Conservation (phyloP, 23 tunicate species). For the Diplosoma virens region DNA sequence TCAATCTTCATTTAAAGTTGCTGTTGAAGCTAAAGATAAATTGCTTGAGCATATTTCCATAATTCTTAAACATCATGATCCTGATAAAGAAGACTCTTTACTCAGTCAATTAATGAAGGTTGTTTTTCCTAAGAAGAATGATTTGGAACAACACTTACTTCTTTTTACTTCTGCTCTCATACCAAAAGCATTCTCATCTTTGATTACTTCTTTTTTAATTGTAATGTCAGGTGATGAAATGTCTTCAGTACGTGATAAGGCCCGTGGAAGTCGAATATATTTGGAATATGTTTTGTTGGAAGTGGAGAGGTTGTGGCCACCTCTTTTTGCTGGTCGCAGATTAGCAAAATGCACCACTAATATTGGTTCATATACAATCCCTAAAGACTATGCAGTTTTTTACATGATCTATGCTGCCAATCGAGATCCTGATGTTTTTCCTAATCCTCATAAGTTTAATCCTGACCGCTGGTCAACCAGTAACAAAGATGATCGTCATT, state of each 20-base stretch:
- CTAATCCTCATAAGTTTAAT: conserved; percentile 49
- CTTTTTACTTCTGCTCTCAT: conserved; percentile 77
- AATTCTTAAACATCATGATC: not conserved
- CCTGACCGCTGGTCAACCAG: conserved; percentile 81
- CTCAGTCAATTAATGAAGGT: not conserved
- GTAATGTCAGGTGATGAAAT: conserved; percentile 59
- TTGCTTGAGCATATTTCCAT: conserved; percentile 31
- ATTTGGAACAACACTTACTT: conserved; percentile 76
- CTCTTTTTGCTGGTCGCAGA: conserved; percentile 78
- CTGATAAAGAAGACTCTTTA: conserved; percentile 13
- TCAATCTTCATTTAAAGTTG: conserved; percentile 38
- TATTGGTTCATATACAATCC: conserved; percentile 42
- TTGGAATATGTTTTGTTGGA: conserved; percentile 49
- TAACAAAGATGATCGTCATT: conserved; percentile 20
- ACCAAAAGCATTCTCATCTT: conserved; percentile 83
- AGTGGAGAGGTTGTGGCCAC: conserved; percentile 85
- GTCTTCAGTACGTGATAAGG: conserved; percentile 54
- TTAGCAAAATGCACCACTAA: conserved; percentile 40
- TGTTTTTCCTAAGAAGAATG: conserved; percentile 28
- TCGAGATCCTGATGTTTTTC: conserved; percentile 68
- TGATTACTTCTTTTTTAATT: conserved; percentile 64
- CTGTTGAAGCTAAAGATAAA: conserved; percentile 66
- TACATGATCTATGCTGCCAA: conserved; percentile 66
- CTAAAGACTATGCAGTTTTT: conserved; percentile 76
- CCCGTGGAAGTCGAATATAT: conserved; percentile 9